Evolutionary conservation across 2,113 vertebrate genomes (phyloP).

Genomic region (Rhagologus leucostigma): DNA sequence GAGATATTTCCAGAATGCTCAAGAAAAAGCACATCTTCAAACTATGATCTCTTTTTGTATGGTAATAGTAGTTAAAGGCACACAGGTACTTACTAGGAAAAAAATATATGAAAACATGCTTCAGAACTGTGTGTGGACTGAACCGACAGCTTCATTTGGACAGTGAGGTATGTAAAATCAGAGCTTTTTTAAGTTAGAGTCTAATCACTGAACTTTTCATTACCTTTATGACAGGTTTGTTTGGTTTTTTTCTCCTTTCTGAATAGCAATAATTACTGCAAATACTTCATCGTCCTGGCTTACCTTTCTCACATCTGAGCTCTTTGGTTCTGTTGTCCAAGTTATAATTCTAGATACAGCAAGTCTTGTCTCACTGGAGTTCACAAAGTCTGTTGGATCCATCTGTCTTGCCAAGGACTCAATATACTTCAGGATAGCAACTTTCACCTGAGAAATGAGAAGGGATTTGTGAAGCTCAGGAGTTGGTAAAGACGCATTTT

Average conservation of each 20-base stretch:
- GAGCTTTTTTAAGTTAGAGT: neutral
- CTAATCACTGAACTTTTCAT: neutral
- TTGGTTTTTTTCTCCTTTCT: neutral
- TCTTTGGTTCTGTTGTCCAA: constrained; percentile 99
- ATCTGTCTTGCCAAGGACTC: constrained; percentile 93
- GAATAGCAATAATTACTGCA: neutral
- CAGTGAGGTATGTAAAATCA: neutral
- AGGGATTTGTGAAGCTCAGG: neutral
- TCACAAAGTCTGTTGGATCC: constrained; percentile 96
- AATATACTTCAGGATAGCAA: constrained; percentile 96
- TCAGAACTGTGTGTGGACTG: neutral
- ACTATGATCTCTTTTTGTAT: neutral
- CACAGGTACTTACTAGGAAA: neutral
- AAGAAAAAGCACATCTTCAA: neutral
- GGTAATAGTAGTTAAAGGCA: neutral
- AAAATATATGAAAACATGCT: neutral
- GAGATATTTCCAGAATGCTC: neutral
- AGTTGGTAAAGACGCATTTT: neutral
- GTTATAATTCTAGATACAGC: constrained; percentile 98
- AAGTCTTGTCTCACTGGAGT: constrained; percentile 96
- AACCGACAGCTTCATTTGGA: neutral
- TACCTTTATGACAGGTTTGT: neutral
- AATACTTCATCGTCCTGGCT: neutral
- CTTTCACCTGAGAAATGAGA: constrained; percentile 84
- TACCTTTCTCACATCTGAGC: constrained; percentile 98